Evolutionary conservation across 2,113 vertebrate species (phyloP).

Genomic region (Chloropsis hardwickii): DNA sequence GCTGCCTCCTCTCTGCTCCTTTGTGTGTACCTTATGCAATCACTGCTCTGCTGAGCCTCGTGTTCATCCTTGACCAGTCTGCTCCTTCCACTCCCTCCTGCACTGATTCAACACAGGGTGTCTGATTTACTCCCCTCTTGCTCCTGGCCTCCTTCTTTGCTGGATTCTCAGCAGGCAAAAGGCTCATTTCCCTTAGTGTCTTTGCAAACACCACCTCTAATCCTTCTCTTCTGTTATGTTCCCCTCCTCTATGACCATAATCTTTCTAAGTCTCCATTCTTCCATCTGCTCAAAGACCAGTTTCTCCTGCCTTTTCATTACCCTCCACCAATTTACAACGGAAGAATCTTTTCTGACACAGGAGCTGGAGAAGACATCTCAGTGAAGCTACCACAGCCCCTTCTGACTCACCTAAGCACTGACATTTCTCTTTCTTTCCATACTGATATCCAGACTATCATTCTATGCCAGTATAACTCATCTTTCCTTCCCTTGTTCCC

Average conservation of each 20-base stretch:
- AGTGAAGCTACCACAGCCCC: neutral
- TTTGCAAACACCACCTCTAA: neutral
- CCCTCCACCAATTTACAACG: neutral
- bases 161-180: neutral
- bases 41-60: neutral
- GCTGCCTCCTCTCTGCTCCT: neutral
- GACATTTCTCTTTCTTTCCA: neutral
- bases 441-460: neutral
- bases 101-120: neutral
- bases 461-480: neutral
- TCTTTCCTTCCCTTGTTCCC: neutral
- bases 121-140: neutral
- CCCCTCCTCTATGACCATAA: neutral
- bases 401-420: neutral
- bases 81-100: neutral
- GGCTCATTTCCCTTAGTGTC: neutral
- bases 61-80: neutral
- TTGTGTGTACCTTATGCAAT: neutral
- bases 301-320: neutral
- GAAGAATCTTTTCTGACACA: neutral
- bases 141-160: neutral
- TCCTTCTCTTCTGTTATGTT: neutral
- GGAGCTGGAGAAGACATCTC: neutral
- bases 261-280: neutral
- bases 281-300: neutral